phyloP scores from a whole-genome alignment of 2,113 vertebrate genomes.

The Gnathonemus longibarbis region DNA sequence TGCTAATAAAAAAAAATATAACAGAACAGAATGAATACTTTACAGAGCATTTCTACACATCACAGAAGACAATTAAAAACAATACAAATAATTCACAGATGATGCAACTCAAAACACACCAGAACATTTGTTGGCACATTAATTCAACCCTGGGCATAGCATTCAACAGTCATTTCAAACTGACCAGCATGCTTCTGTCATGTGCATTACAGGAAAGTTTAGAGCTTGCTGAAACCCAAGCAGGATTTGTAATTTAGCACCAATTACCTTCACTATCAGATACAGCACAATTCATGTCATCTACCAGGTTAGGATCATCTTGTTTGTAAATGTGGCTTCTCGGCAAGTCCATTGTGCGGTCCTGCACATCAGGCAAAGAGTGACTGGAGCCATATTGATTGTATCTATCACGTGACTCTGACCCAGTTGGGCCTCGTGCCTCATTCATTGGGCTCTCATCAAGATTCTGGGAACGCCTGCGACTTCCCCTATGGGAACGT shows the following conservation, averaged over 20 bases:
- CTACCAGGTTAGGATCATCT: slow-evolving; percentile 93
- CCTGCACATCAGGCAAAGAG: slow-evolving; percentile 96
- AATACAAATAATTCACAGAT: background rate
- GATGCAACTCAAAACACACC: slow-evolving; percentile 17
- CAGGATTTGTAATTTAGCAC: slow-evolving; percentile 54
- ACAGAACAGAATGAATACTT: slow-evolving; percentile 8
- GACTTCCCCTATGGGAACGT: slow-evolving; percentile 67
- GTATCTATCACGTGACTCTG: slow-evolving; percentile 71
- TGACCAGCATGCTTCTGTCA: background rate
- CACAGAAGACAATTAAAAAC: background rate
- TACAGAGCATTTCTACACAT: background rate
- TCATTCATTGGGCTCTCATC: slow-evolving; percentile 83
- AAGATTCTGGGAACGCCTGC: slow-evolving; percentile 76
- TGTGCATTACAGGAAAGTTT: slow-evolving; percentile 6
- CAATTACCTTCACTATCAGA: slow-evolving; percentile 99
- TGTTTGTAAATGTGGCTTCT: slow-evolving; percentile 88
- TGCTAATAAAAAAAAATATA: slow-evolving; percentile 32
- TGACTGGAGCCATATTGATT: slow-evolving; percentile 94
- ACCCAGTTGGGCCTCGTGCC: slow-evolving; percentile 71
- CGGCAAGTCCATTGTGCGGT: slow-evolving; percentile 85
- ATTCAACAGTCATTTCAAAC: slow-evolving; percentile 17
- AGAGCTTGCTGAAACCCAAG: background rate
- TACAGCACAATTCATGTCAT: slow-evolving; percentile 96
- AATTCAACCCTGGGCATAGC: slow-evolving; percentile 12
- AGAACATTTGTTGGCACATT: slow-evolving; percentile 48